A percentile compares a stretch with the other conserved stretches of the same genome.
These are phyloP conservation scores for Adela reaumurella DNA, from an alignment of 2,888 invertebrate genomes.

Conservation along the genomic window DNA sequence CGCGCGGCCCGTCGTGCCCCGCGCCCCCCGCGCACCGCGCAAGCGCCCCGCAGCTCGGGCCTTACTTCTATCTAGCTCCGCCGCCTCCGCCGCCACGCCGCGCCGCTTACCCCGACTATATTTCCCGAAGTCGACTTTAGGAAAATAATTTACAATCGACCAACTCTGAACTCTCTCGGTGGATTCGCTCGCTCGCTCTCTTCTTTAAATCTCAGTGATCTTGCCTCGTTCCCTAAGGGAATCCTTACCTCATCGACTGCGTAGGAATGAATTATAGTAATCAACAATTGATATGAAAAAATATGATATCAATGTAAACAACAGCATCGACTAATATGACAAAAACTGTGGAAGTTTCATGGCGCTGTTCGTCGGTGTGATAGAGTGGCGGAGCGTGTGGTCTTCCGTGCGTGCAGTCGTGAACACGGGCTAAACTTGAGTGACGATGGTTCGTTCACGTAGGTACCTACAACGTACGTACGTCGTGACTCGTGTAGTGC, in stretches of 20 bases:
- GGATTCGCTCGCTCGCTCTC: neutral
- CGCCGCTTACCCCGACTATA: conserved; percentile 14
- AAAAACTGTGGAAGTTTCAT: too few relatives aligned
- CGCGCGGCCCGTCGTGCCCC: conserved; percentile 7
- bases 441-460: too few relatives aligned
- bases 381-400: neutral
- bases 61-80: conserved; percentile 3
- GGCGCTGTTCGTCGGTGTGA: too few relatives aligned
- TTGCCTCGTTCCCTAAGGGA: too few relatives aligned
- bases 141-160: neutral
- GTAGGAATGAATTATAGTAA: too few relatives aligned
- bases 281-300: too few relatives aligned
- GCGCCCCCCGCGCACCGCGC: conserved; percentile 21
- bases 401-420: neutral
- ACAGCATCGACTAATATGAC: too few relatives aligned
- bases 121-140: neutral
- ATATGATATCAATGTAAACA: too few relatives aligned
- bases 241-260: too few relatives aligned
- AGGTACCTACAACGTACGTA: too few relatives aligned
- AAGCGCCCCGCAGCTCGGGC: conserved; percentile 18
- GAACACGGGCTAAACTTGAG: neutral
- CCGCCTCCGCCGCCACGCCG: conserved; percentile 20
- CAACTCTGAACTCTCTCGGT: neutral
- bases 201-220: neutral
- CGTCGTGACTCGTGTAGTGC: neutral